Conservation (phyloP, 2,113 vertebrate species). For the Agelaius phoeniceus region DNA sequence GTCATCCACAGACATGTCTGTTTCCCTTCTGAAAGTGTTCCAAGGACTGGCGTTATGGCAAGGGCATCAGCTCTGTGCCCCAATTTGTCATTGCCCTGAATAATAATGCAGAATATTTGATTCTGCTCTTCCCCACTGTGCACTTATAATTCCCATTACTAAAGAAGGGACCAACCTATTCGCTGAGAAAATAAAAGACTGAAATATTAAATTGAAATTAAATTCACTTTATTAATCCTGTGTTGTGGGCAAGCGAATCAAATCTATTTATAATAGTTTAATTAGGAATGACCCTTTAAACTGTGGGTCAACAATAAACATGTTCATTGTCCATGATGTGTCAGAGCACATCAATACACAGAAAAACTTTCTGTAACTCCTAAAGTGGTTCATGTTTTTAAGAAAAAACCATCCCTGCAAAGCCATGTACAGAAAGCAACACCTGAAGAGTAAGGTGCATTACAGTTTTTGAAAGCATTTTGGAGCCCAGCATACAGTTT, state of each 20-base stretch:
- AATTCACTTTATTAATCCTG: constrained; percentile 31
- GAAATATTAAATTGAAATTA: constrained; percentile 25
- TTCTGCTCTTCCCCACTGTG: not conserved
- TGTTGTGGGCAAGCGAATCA: not conserved
- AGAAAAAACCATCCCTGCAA: not conserved
- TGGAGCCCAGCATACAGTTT: not conserved
- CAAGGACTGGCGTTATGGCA: not conserved
- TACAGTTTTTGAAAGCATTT: constrained; percentile 28
- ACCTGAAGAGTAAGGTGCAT: not conserved
- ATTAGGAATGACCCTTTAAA: constrained; percentile 45
- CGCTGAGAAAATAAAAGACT: constrained; percentile 23
- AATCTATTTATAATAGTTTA: not conserved
- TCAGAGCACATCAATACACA: not conserved
- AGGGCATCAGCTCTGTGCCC: not conserved
- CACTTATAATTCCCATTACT: not conserved
- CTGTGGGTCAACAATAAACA: not conserved
- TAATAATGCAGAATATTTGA: not conserved
- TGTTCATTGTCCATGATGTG: constrained; percentile 39
- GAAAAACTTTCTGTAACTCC: not conserved
- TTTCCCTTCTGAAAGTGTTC: not conserved
- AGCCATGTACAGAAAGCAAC: not conserved
- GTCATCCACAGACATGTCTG: not conserved
- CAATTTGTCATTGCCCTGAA: not conserved
- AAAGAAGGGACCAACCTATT: constrained; percentile 10
- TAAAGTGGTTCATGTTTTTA: constrained; percentile 44